A percentile compares a stretch with the other conserved stretches of the same genome.
These are phyloP conservation scores for Agrotis clavis DNA, from an alignment of 2,888 invertebrate genomes.

Conservation along the genomic window DNA sequence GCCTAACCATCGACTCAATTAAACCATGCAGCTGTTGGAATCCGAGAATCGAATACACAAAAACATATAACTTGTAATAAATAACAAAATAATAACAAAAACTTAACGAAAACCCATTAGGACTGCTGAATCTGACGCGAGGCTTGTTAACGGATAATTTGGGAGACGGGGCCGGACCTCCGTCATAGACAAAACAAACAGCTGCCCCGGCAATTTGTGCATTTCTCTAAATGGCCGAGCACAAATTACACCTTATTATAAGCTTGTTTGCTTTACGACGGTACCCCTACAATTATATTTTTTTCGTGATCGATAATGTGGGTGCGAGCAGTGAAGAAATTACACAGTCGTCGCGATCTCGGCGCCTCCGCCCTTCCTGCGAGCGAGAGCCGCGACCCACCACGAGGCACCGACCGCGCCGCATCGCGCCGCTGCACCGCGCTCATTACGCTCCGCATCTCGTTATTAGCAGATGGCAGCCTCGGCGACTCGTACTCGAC, in stretches of 20 bases:
- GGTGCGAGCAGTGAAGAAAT: constrained; percentile 89
- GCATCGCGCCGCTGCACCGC: constrained; percentile 20
- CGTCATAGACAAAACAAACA: constrained; percentile 91
- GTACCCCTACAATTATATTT: constrained; percentile 90
- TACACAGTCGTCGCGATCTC: constrained; percentile 85
- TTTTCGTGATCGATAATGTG: constrained; percentile 90
- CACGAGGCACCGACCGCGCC: constrained; percentile 56
- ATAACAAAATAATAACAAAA: constrained; percentile 88
- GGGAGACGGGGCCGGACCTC: constrained; percentile 86
- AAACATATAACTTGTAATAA: constrained; percentile 88
- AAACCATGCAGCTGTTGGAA: constrained; percentile 86
- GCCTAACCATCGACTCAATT: constrained; percentile 76
- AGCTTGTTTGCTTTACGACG: constrained; percentile 91
- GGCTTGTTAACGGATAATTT: constrained; percentile 91
- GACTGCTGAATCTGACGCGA: constrained; percentile 91
- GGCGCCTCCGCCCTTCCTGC: constrained; percentile 85
- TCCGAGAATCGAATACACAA: constrained; percentile 82
- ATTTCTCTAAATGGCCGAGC: constrained; percentile 91
- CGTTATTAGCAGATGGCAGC: constrained; percentile 74
- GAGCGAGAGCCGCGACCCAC: constrained; percentile 66
- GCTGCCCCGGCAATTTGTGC: constrained; percentile 90
- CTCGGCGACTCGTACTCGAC: constrained; percentile 39
- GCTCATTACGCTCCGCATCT: constrained; percentile 74
- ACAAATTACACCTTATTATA: constrained; percentile 91
- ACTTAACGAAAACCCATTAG: constrained; percentile 91